Evolutionary conservation across 2,797 vertebrate genomes (phyloP).

Genomic region (Buceros bicornis): DNA sequence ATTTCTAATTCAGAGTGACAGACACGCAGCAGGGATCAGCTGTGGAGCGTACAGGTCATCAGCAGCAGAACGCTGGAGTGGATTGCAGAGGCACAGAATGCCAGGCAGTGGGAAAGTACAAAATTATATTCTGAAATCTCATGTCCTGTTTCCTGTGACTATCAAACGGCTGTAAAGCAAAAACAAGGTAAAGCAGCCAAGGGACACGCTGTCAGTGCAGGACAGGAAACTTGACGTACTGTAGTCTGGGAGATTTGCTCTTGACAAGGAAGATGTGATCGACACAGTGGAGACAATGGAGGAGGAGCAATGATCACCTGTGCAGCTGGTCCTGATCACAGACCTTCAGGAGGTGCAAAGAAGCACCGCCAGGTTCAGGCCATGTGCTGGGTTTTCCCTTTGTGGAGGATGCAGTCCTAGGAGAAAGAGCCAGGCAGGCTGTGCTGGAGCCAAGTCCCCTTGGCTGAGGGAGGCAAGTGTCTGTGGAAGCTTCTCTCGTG

Average conservation of each 20-base stretch:
- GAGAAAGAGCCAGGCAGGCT: not conserved
- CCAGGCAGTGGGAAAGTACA: not conserved
- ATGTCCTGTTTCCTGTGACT: not conserved
- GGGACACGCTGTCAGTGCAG: not conserved
- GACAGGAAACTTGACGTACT: not conserved
- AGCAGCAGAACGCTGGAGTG: not conserved
- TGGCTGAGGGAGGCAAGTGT: not conserved
- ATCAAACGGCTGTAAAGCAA: not conserved
- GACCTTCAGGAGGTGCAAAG: not conserved
- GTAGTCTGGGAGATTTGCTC: not conserved
- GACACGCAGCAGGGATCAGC: not conserved
- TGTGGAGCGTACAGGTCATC: not conserved
- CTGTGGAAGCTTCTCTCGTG: not conserved
- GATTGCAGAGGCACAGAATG: not conserved
- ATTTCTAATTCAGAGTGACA: not conserved
- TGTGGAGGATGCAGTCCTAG: not conserved
- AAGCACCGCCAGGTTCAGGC: not conserved
- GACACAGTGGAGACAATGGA: not conserved
- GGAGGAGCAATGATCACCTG: no score
- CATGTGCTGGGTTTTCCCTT: not conserved
- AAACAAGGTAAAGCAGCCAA: not conserved
- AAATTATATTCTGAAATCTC: not conserved
- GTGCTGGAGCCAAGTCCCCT: not conserved
- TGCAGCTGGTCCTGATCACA: fast-evolving
- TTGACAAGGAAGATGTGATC: not conserved